Base-by-base conservation (phyloP, 2,113 vertebrate genomes). In the Phoenicopterus ruber region DNA sequence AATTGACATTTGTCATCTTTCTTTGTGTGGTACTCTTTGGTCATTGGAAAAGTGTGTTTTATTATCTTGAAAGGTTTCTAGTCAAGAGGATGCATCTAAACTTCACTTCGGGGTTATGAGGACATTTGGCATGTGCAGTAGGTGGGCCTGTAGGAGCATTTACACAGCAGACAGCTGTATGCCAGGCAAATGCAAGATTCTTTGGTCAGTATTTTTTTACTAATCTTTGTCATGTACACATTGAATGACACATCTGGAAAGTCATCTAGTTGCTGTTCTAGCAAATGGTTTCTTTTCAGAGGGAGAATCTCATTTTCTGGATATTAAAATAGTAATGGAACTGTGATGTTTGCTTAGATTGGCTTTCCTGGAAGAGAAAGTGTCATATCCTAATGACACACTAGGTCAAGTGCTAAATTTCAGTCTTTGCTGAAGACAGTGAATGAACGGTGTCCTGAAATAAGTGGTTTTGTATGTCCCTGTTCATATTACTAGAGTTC, bases 381-480 rank as follows among this genome's bases (percentile, higher is more conserved):
- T 89, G 73, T 94, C 54, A 40, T 72, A 72, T 46, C 67, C 65
- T 93, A 79, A 42, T 86, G 74, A 42, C 26, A 69, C 32, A n/a
- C 16, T 65, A 74, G n/a, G 52, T 87, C 61, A 65, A 71, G 69
- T 81, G 59, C 90, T 90, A 32, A 63, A 63, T 95, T 92, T 94
- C 71, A 88, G 46, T 85, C 52, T 28, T 90, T 86, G 59, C 54
- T 86, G 63, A 38, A 93, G 86, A 40, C 7, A 61, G 76, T 59
- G 90, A 78, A 84, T 92, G 50, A 95, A 84, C 86, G 78, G 52
- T 65, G n/a, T 78, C 59, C 79, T 82, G 57, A 89, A 94, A 57
- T 73, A 79, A 82, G 57, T 49, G 28, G 10, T 1, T 86, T 82
- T 95, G 8, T 79, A 34, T 55, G 40, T 74, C 57, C 9, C 54